Evolutionary conservation across 2,888 invertebrate genomes (phyloP).

Genomic region (Rhagonycha fulva): DNA sequence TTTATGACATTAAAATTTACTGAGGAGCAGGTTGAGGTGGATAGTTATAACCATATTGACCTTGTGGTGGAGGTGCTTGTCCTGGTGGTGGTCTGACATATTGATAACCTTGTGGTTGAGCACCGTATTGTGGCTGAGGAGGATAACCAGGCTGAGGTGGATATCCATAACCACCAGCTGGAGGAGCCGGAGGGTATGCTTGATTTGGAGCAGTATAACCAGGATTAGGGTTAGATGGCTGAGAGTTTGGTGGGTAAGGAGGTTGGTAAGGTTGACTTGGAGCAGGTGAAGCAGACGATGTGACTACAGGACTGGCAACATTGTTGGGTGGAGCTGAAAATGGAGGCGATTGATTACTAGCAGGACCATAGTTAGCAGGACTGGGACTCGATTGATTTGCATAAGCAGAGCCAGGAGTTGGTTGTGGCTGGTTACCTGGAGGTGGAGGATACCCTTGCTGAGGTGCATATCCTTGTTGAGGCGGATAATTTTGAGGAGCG

Average conservation of each 20-base stretch:
- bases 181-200: constrained; percentile 48
- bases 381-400: constrained; percentile 61
- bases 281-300: constrained; percentile 59
- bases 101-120: constrained; percentile 66
- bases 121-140: constrained; percentile 63
- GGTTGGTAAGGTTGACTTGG: constrained; percentile 62
- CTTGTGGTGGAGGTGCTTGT: constrained; percentile 73
- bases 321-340: constrained; percentile 60
- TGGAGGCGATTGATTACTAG: constrained; percentile 64
- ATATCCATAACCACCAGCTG: constrained; percentile 55
- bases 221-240: constrained; percentile 56
- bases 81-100: constrained; percentile 69
- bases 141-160: constrained; percentile 65
- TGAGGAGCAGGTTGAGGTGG: constrained; percentile 77
- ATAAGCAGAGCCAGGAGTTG: constrained; percentile 57
- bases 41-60: constrained; percentile 76
- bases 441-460: constrained; percentile 63
- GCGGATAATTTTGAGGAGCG: constrained; percentile 49
- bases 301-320: constrained; percentile 57
- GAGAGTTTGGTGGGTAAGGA: constrained; percentile 56
- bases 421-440: constrained; percentile 62
- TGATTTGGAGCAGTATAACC: constrained; percentile 55
- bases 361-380: constrained; percentile 54
- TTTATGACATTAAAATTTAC: constrained; percentile 48
- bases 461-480: constrained; percentile 61